These are phyloP conservation scores for Thaumatotibia leucotreta DNA, from an alignment of 1,140 invertebrate species.

Conservation along the genomic window DNA sequence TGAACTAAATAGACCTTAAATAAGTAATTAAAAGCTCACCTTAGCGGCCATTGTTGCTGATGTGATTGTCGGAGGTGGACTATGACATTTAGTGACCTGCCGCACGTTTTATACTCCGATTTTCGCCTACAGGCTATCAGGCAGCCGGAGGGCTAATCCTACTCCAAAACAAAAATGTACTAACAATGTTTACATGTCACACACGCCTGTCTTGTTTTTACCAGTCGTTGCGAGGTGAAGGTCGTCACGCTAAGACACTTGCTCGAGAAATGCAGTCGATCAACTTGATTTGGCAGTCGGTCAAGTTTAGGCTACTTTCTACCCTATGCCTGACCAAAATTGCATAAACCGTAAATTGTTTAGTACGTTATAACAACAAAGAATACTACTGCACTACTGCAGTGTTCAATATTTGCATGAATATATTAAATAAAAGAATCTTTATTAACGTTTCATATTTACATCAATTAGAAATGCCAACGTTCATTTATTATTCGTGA, in stretches of 20 bases:
- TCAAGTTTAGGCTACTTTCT: neutral
- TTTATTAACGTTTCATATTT: too few relatives aligned
- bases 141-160: slow-evolving; percentile 18
- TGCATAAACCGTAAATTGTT: too few relatives aligned
- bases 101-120: slow-evolving; percentile 43
- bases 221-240: slow-evolving; percentile 43
- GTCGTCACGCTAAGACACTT: slow-evolving; percentile 13
- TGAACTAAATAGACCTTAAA: too few relatives aligned
- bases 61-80: slow-evolving; percentile 31
- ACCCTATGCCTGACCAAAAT: too few relatives aligned
- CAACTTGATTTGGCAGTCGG: neutral
- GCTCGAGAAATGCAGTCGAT: neutral
- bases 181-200: neutral
- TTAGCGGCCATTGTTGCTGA: slow-evolving; percentile 45
- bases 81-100: slow-evolving; percentile 24
- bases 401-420: too few relatives aligned
- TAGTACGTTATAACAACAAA: too few relatives aligned
- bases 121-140: slow-evolving; percentile 27
- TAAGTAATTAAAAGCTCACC: slow-evolving; percentile 29
- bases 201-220: slow-evolving; percentile 13
- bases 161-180: neutral
- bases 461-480: too few relatives aligned
- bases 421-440: too few relatives aligned
- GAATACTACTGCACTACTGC: too few relatives aligned
- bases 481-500: too few relatives aligned